Conservation (phyloP, 1,140 invertebrate species). For the Dendrolimus punctatus region DNA sequence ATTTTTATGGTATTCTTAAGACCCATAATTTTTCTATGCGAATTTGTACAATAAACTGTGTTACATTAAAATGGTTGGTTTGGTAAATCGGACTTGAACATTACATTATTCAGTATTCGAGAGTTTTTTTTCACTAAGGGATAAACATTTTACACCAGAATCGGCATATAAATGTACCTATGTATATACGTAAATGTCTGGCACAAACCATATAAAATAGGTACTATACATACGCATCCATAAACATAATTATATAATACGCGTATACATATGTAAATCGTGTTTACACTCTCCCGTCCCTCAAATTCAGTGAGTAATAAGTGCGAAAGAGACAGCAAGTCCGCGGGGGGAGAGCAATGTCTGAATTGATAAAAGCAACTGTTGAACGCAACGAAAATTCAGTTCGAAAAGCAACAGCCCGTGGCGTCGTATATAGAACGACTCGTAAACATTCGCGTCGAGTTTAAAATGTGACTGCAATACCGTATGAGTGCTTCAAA, state of each 20-base stretch:
- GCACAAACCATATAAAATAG: slow-evolving; percentile 19
- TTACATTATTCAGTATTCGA: no score
- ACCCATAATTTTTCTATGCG: no score
- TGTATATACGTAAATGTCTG: slow-evolving; percentile 30
- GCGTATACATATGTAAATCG: slow-evolving; percentile 19
- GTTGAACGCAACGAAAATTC: slow-evolving; percentile 57
- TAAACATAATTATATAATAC: slow-evolving; percentile 16
- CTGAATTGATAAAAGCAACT: slow-evolving; percentile 68
- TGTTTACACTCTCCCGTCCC: slow-evolving; percentile 33
- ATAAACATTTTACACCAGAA: no score
- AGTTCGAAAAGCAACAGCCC: slow-evolving; percentile 48
- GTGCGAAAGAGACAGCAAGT: slow-evolving; percentile 40
- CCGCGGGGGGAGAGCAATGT: slow-evolving; percentile 39
- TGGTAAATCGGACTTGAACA: no score
- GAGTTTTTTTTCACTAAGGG: no score
- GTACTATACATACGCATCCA: slow-evolving; percentile 20
- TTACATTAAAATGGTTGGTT: no score
- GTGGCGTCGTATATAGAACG: slow-evolving; percentile 25
- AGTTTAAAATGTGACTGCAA: slow-evolving; percentile 59
- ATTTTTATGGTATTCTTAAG: no score
- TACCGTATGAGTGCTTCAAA: slow-evolving; percentile 44
- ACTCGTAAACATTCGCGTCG: slow-evolving; percentile 27
- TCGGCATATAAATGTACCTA: slow-evolving; percentile 6
- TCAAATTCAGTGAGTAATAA: slow-evolving; percentile 13
- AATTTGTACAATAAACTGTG: no score